A percentile compares a stretch with the other conserved stretches of the same genome.
These are phyloP conservation scores for Unio pictorum DNA, from an alignment of 2,888 invertebrate species.

Conservation along the genomic window DNA sequence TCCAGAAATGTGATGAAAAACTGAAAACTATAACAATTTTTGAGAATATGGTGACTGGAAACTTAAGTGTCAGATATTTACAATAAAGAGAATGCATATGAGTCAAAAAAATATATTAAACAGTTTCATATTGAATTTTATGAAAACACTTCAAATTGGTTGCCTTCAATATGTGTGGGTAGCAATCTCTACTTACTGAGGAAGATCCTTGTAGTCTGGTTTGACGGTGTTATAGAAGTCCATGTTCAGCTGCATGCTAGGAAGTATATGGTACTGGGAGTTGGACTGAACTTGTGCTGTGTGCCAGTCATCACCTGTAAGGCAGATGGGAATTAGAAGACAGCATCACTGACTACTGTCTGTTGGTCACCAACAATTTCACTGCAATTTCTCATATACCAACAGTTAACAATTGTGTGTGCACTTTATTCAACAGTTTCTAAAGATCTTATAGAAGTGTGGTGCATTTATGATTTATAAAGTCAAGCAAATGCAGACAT, in stretches of 20 bases:
- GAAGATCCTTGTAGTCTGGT: conserved; percentile 81
- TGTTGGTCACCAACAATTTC: too few relatives aligned
- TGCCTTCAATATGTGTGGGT: neutral
- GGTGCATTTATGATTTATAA: too few relatives aligned
- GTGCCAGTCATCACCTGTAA: conserved; percentile 82
- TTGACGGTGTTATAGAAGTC: conserved; percentile 84
- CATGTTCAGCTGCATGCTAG: conserved; percentile 79
- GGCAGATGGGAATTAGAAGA: neutral
- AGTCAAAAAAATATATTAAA: too few relatives aligned
- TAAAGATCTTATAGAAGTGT: too few relatives aligned
- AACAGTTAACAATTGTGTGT: too few relatives aligned
- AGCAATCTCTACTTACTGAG: conserved; percentile 70
- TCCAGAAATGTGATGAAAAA: neutral
- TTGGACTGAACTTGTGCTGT: conserved; percentile 80
- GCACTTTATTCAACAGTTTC: too few relatives aligned
- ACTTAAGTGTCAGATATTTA: neutral
- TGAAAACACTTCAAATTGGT: too few relatives aligned
- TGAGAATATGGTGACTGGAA: neutral
- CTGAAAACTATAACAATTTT: too few relatives aligned
- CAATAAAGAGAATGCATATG: neutral
- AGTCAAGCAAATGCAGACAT: too few relatives aligned
- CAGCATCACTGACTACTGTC: too few relatives aligned
- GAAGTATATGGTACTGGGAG: conserved; percentile 83
- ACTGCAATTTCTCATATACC: too few relatives aligned
- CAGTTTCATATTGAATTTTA: too few relatives aligned